Percentiles rank a stretch among this genome's conserved stretches.
phyloP scores from a whole-genome alignment of 2,113 vertebrate genomes.

The Odontesthes bonariensis region DNA sequence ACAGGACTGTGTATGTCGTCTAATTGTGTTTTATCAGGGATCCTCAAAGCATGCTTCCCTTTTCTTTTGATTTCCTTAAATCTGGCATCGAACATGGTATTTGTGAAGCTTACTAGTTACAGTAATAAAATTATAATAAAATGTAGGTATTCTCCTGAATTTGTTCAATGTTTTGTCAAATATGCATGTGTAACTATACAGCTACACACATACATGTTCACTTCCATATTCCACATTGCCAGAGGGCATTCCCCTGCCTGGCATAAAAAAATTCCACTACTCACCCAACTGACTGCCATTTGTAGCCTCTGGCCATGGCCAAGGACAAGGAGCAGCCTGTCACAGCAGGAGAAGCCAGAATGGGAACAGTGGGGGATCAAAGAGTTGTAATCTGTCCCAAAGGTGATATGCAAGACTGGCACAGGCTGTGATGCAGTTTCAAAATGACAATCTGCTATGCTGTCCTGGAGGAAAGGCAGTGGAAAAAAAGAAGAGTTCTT shows the following conservation, averaged over 20 bases:
- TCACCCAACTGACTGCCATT: constrained; percentile 20
- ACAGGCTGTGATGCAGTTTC: constrained; percentile 4
- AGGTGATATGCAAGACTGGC: constrained; percentile 6
- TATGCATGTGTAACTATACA: background rate
- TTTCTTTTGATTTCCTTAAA: background rate
- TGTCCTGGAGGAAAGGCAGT: background rate
- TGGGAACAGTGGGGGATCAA: constrained; percentile 27
- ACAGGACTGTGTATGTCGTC: too few relatives aligned
- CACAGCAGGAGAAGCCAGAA: constrained; percentile 33
- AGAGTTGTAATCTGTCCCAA: constrained; percentile 20
- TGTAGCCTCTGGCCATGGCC: constrained; percentile 14
- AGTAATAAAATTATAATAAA: background rate
- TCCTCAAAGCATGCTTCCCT: background rate
- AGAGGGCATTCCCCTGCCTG: constrained; percentile 17
- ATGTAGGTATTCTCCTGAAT: background rate
- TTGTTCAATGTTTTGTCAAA: constrained; percentile 19
- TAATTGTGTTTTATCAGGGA: too few relatives aligned
- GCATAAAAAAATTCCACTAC: background rate
- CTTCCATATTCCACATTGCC: constrained; percentile 2
- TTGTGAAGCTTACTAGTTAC: background rate
- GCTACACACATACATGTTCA: background rate
- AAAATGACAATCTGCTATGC: constrained; percentile 2
- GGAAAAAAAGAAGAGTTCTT: background rate
- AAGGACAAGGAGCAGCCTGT: constrained; percentile 32
- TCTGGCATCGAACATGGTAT: background rate